phyloP scores from a whole-genome alignment of 2,113 vertebrate species.

The Syrmaticus mikado region DNA sequence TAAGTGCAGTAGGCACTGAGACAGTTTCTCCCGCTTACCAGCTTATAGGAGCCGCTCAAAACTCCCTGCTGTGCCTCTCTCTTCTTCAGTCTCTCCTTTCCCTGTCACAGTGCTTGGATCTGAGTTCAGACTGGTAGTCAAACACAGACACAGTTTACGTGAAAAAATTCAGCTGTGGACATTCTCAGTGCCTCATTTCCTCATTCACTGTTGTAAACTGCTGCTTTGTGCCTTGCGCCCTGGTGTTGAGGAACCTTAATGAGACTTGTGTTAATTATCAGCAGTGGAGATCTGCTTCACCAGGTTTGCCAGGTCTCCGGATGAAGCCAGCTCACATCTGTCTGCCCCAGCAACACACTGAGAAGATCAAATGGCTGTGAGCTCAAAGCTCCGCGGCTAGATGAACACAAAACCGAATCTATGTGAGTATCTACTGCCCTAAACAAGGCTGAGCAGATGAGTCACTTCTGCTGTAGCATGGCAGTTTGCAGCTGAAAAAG shows the following conservation, averaged over 20 bases:
- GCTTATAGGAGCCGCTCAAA: not conserved
- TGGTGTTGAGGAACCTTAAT: not conserved
- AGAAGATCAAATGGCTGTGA: not conserved
- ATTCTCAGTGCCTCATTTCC: not conserved
- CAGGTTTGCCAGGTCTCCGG: not conserved
- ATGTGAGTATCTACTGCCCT: not conserved
- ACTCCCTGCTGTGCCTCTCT: not conserved
- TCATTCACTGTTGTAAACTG: not conserved
- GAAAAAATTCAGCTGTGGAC: not conserved
- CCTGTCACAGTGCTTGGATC: not conserved
- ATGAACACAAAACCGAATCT: not conserved
- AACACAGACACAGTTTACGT: not conserved
- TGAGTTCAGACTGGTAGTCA: not conserved
- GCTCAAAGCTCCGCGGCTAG: not conserved
- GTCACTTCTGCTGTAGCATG: not conserved
- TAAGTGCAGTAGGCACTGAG: not conserved
- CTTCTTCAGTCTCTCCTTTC: not conserved
- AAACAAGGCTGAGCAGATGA: not conserved
- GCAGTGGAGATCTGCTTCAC: fast-evolving
- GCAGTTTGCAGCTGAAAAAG: not conserved
- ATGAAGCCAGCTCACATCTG: not conserved
- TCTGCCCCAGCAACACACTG: not conserved
- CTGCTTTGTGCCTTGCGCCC: not conserved
- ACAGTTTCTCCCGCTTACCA: not conserved
- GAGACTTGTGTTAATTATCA: not conserved